These are phyloP conservation scores for Tragelaphus buxtoni DNA, from an alignment of 2,113 vertebrate species.

Conservation along the genomic window DNA sequence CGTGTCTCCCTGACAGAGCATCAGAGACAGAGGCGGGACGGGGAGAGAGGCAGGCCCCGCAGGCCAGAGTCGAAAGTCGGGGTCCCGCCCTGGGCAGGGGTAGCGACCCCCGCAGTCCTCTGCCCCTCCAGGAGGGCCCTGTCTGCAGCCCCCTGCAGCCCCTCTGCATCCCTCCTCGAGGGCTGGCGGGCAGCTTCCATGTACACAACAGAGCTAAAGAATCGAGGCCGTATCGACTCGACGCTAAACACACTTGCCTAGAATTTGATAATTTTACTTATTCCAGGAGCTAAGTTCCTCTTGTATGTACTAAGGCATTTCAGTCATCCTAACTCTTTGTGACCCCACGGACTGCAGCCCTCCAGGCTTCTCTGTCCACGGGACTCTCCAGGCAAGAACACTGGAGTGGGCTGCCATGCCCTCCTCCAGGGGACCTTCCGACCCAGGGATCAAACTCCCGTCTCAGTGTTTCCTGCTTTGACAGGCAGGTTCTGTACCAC, in stretches of 20 bases:
- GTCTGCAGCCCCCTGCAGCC: not conserved
- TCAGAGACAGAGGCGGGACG: fast-evolving
- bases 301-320: not conserved
- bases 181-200: fast-evolving
- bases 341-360: not conserved
- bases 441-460: not conserved
- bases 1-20: fast-evolving
- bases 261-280: conserved; percentile 22
- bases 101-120: not conserved
- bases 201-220: not conserved
- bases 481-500: not conserved
- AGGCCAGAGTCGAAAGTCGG: too few relatives aligned
- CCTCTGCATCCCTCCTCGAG: fast-evolving
- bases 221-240: not conserved
- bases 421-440: not conserved
- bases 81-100: not conserved
- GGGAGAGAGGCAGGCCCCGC: not conserved
- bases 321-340: not conserved
- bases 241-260: not conserved
- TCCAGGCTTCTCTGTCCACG: not conserved
- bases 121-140: too few relatives aligned
- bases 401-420: not conserved
- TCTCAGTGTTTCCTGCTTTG: not conserved
- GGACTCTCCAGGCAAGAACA: not conserved
- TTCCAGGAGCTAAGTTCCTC: not conserved